These are phyloP conservation scores for Orchesella cincta DNA, from an alignment of 1,140 invertebrate genomes.

Conservation along the genomic window DNA sequence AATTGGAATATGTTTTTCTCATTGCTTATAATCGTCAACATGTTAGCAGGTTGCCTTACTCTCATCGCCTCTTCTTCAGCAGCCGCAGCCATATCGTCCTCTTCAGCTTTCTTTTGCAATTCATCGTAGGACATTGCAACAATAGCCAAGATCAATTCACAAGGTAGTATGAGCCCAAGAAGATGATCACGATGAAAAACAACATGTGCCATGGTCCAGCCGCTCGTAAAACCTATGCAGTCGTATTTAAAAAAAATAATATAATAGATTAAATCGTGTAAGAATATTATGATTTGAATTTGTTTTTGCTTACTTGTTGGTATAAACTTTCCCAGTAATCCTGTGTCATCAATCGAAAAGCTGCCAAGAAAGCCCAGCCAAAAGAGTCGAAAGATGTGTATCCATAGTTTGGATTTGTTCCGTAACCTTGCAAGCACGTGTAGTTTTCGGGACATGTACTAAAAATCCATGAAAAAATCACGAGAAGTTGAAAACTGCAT, in stretches of 20 bases:
- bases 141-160: constrained; percentile 99
- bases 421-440: constrained; percentile 59
- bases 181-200: constrained; percentile 98
- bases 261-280: constrained; percentile 22
- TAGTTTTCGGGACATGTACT: constrained; percentile 57
- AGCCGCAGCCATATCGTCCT: constrained; percentile 76
- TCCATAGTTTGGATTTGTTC: constrained; percentile 62
- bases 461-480: background rate
- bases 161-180: constrained; percentile 97
- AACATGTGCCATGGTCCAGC: constrained; percentile 95
- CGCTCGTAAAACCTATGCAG: constrained; percentile 67
- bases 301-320: constrained; percentile 71
- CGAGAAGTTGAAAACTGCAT: too few relatives aligned
- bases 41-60: too few relatives aligned
- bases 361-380: constrained; percentile 62
- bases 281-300: background rate
- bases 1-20: too few relatives aligned
- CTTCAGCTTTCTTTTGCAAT: constrained; percentile 95
- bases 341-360: constrained; percentile 86
- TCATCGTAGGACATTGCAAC: constrained; percentile 99
- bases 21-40: too few relatives aligned
- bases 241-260: constrained; percentile 49
- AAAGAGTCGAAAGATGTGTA: constrained; percentile 66
- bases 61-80: constrained; percentile 79
- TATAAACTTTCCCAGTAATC: constrained; percentile 99